Evolutionary conservation across 2,888 invertebrate genomes (phyloP), one percentile per base, ranked within the genome.

Genomic region (Pilophorus perplexus): DNA sequence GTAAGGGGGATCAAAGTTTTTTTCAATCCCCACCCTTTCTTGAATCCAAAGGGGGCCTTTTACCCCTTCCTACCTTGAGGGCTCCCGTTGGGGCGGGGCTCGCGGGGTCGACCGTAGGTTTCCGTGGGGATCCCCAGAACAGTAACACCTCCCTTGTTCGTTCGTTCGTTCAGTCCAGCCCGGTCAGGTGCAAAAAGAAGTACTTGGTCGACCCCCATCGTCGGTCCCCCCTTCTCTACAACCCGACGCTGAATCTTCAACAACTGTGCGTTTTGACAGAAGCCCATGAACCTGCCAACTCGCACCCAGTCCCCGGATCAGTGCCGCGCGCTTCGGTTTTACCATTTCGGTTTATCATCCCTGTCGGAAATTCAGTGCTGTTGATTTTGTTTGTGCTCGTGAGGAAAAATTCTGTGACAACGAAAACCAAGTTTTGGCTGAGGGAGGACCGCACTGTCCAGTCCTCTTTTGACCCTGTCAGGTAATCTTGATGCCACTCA

Each of bases 351-450:
- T 6, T 33, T 33, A 33, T 33, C 33, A 33, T 33, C 33, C 8
- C 23, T 23, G 4, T 8, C 2, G 27, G 52, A 28, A 28, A 28
- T 28, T 28, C 28, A 46, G 62, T 62, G 62, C 48, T 18, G 62
- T 60, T 60, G 23, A 59, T 54, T 22, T 16, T 42, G 38, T 44
- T 44, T 66, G 66, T 66, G 66, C 16, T 54, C 44, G 66, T 57
- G 66, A 55, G 28, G 2, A 25, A 18, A 27, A 28, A 66, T 20
- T 55, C 25, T 28, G 55, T 55, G 54, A 66, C 66, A 23, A 66
- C 66, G 66, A 66, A 66, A 66, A 66, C 55, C 55, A 66, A 66
- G 50, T 66, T 66, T 28, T 66, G 66, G 66, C 55, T 66, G 44
- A 40, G 66, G 55, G 28, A 57, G 66, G 66, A 66, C 66, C 66